A percentile compares a stretch with the other conserved stretches of the same genome.
Evolutionary conservation across 2,797 vertebrate genomes (phyloP).

Genomic region (Siniperca scherzeri): DNA sequence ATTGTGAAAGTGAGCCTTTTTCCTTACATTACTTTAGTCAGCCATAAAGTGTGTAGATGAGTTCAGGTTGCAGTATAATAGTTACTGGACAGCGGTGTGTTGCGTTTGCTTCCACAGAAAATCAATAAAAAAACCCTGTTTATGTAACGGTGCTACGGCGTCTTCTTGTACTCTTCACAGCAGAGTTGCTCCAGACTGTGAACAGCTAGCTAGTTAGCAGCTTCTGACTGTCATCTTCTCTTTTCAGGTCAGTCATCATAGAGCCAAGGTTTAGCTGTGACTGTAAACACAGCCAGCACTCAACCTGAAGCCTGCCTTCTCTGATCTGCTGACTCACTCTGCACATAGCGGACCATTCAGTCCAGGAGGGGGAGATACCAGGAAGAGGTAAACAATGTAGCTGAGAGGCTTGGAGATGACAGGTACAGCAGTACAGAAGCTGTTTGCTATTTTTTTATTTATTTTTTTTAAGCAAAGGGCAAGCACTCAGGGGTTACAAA

Average conservation of each 20-base stretch:
- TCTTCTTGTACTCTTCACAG: no score
- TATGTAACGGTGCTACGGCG: no score
- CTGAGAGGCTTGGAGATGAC: slow-evolving; percentile 56
- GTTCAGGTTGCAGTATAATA: no score
- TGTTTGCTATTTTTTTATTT: background rate
- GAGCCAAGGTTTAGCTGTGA: slow-evolving; percentile 25
- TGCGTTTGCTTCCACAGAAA: no score
- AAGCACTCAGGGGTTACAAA: slow-evolving; percentile 57
- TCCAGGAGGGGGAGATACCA: slow-evolving; percentile 33
- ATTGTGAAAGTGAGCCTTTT: no score
- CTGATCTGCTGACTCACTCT: slow-evolving; percentile 64
- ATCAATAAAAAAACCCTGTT: no score
- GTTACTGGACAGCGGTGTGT: no score
- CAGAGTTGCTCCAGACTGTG: no score
- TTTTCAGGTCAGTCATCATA: slow-evolving; percentile 49
- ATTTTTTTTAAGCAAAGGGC: slow-evolving; percentile 49
- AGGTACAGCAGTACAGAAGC: slow-evolving; percentile 38
- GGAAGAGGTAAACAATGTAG: slow-evolving; percentile 49
- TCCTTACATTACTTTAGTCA: no score
- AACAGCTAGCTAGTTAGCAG: no score
- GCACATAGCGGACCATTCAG: slow-evolving; percentile 32
- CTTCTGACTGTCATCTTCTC: slow-evolving; percentile 47
- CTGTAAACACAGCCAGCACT: slow-evolving; percentile 43
- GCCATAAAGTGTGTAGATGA: no score
- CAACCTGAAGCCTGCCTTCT: slow-evolving; percentile 41